Evolutionary conservation across 1,140 invertebrate species (phyloP).

Genomic region (Drosophila nigromelanica): DNA sequence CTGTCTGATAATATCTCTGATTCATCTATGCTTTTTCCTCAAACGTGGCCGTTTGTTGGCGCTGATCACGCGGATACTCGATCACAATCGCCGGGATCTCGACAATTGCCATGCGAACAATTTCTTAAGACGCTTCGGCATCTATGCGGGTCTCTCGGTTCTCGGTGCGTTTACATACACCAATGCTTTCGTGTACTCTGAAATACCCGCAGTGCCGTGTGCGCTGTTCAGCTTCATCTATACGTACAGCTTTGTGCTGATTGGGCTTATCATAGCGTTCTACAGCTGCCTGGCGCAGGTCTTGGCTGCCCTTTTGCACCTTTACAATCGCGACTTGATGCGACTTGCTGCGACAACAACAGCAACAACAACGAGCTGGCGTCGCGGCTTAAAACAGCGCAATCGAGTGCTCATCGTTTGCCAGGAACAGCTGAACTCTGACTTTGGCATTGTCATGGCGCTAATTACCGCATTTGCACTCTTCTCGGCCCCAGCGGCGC

Average conservation of each 20-base stretch:
- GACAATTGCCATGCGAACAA: conserved; percentile 6
- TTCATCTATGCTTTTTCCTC: conserved; percentile 51
- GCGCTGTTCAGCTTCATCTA: conserved; percentile 12
- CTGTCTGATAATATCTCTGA: conserved; percentile 48
- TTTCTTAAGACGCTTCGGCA: conserved; percentile 21
- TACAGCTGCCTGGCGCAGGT: conserved; percentile 53
- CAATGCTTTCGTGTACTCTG: neutral
- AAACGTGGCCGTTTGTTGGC: conserved; percentile 20
- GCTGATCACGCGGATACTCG: conserved; percentile 38
- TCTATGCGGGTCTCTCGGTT: conserved; percentile 19
- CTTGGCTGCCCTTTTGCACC: conserved; percentile 34
- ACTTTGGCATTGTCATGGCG: conserved; percentile 48
- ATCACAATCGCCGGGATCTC: conserved; percentile 37
- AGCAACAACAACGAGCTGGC: conserved; percentile 9
- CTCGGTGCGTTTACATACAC: conserved; percentile 10
- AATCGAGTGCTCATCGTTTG: conserved; percentile 55
- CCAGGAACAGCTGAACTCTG: conserved; percentile 48
- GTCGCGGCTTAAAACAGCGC: conserved; percentile 26
- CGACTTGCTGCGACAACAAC: neutral
- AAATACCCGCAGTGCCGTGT: neutral
- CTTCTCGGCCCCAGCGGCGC: conserved; percentile 39
- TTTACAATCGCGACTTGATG: conserved; percentile 46
- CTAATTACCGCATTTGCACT: conserved; percentile 48
- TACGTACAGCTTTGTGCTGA: conserved; percentile 39
- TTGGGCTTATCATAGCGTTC: conserved; percentile 45